Evolutionary conservation across 2,888 invertebrate genomes (phyloP).

Genomic region (Gandaritis pyraliata): DNA sequence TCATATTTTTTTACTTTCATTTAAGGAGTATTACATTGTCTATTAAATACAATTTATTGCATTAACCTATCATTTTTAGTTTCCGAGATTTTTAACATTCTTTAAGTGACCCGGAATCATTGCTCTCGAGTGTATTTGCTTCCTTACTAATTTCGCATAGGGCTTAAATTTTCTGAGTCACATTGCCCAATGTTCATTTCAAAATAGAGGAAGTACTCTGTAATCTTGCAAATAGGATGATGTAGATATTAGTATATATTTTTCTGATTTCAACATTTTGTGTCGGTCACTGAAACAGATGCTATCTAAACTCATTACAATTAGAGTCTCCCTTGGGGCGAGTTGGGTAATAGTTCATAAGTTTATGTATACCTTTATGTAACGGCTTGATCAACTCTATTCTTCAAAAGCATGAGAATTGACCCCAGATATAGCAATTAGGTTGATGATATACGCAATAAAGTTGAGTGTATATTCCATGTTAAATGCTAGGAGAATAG

Average conservation of each 20-base stretch:
- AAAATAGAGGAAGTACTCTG: slow-evolving; percentile 14
- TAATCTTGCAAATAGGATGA: slow-evolving; percentile 16
- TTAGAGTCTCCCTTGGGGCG: slow-evolving; percentile 41
- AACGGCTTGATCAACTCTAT: slow-evolving; percentile 42
- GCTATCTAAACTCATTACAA: slow-evolving; percentile 31
- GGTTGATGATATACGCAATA: slow-evolving; percentile 38
- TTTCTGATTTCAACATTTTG: slow-evolving; percentile 20
- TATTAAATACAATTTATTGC: too few relatives aligned
- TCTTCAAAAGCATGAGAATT: slow-evolving; percentile 43
- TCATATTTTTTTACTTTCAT: too few relatives aligned
- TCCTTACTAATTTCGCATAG: too few relatives aligned
- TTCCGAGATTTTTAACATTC: too few relatives aligned
- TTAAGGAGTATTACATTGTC: too few relatives aligned
- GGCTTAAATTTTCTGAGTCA: too few relatives aligned
- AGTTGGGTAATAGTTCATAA: slow-evolving; percentile 41
- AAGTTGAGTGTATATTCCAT: slow-evolving; percentile 21
- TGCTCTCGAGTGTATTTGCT: too few relatives aligned
- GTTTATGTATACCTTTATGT: slow-evolving; percentile 39
- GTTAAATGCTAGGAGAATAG: too few relatives aligned
- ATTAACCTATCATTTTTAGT: too few relatives aligned
- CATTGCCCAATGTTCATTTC: slow-evolving; percentile 1
- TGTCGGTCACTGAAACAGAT: slow-evolving; percentile 21
- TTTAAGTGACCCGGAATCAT: too few relatives aligned
- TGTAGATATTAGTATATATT: slow-evolving; percentile 13
- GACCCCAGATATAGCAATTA: slow-evolving; percentile 40